Conservation (phyloP, 2,113 vertebrate genomes). For the Tapirus terrestris region DNA sequence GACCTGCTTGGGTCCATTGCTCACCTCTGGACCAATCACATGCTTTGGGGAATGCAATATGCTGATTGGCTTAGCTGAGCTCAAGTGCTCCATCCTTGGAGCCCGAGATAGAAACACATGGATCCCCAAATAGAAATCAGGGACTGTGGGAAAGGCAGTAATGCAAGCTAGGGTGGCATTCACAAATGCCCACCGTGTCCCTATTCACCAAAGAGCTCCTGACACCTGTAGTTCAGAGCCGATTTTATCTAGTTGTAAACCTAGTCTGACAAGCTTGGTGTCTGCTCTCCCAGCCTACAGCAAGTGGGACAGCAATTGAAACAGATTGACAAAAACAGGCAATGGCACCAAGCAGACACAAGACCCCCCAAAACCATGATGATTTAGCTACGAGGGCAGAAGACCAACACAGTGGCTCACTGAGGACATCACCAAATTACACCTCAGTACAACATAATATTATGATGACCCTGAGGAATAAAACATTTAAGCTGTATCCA, state of each 20-base stretch:
- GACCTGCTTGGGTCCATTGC: neutral
- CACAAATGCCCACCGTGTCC: neutral
- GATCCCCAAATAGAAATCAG: neutral
- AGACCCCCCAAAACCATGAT: neutral
- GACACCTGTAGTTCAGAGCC: neutral
- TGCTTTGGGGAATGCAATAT: neutral
- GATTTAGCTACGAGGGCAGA: neutral
- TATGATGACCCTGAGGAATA: neutral
- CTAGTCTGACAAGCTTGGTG: neutral
- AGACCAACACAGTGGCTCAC: neutral
- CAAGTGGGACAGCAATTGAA: neutral
- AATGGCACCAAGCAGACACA: neutral
- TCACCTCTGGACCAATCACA: neutral
- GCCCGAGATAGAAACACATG: neutral
- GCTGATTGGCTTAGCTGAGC: neutral
- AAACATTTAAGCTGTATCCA: neutral
- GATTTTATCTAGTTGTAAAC: neutral
- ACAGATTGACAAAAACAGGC: neutral
- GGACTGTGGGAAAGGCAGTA: neutral
- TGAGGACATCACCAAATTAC: neutral
- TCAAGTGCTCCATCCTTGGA: neutral
- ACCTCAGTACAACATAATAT: neutral
- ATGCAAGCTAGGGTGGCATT: neutral
- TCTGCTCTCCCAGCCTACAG: neutral
- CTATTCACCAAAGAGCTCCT: neutral